phyloP scores from a whole-genome alignment of 2,113 vertebrate genomes.

The Rissa tridactyla region DNA sequence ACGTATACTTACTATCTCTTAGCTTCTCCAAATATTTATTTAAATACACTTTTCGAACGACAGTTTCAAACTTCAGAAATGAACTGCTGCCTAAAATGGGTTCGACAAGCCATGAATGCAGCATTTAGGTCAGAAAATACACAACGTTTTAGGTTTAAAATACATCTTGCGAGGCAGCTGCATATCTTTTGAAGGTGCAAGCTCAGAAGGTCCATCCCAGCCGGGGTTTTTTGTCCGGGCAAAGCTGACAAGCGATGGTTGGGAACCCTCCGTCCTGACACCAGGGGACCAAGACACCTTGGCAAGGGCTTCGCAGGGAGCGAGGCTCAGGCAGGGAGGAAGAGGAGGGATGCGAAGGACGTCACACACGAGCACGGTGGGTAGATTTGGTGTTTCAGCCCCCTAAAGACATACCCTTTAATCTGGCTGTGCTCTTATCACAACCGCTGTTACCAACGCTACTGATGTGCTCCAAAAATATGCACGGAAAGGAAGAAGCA shows the following conservation, averaged over 20 bases:
- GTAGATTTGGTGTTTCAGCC: background rate
- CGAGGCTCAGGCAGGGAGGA: background rate
- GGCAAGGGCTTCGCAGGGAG: background rate
- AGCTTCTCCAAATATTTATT: background rate
- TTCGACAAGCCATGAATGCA: background rate
- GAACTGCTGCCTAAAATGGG: background rate
- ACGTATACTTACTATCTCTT: background rate
- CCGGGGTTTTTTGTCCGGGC: background rate
- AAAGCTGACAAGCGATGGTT: background rate
- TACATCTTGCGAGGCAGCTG: background rate
- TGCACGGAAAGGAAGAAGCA: background rate
- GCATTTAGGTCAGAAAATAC: background rate
- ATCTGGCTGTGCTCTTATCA: background rate
- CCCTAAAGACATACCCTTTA: background rate
- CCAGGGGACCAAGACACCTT: background rate
- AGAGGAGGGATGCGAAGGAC: background rate
- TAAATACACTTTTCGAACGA: background rate
- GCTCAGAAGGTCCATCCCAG: background rate
- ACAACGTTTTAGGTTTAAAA: background rate
- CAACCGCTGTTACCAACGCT: background rate
- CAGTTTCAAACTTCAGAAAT: background rate
- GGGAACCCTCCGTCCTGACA: background rate
- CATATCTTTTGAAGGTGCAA: background rate
- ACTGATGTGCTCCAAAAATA: background rate
- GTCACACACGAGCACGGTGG: rapidly evolving